Percentiles rank a stretch among this genome's conserved stretches.
Evolutionary conservation across 92 coral and sea anemone species (phyloP).

Genomic region (Anthopleura xanthogrammica): DNA sequence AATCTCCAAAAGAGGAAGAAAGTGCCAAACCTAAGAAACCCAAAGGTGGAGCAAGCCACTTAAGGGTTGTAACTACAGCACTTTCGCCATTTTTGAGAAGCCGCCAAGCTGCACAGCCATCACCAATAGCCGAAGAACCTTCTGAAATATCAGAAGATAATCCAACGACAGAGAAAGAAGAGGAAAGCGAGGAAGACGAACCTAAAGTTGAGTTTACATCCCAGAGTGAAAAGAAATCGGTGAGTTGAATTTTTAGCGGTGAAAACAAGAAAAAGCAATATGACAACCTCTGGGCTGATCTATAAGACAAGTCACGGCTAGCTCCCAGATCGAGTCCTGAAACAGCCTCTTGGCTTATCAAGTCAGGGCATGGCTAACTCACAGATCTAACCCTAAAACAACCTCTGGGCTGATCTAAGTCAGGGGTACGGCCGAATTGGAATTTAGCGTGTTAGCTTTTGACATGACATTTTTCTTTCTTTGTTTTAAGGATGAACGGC

Average conservation of each 20-base stretch:
- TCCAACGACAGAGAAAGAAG: conserved; percentile 23
- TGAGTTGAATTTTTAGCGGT: not conserved
- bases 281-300: too few species aligned
- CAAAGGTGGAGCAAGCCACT: conserved; percentile 25
- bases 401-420: too few species aligned
- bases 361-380: too few species aligned
- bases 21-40: conserved; percentile 4
- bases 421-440: too few species aligned
- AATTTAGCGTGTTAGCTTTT: too few species aligned
- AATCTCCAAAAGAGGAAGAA: conserved; percentile 32
- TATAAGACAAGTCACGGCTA: too few species aligned
- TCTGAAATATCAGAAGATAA: conserved; percentile 18
- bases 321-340: too few species aligned
- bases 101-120: conserved; percentile 12
- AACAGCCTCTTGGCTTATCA: too few species aligned
- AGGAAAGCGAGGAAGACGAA: conserved; percentile 59
- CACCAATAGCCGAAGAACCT: conserved; percentile 38
- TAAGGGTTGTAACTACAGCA: conserved; percentile 70
- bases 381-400: too few species aligned
- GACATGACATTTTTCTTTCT: not conserved
- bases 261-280: too few species aligned
- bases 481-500: conserved; percentile 53
- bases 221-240: conserved; percentile 41
- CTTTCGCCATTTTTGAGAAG: conserved; percentile 55
- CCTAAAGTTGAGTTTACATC: conserved; percentile 52